Percentiles rank a stretch among this genome's conserved stretches.
Evolutionary conservation across 2,113 vertebrate genomes (phyloP).

Genomic region (Meriones unguiculatus): DNA sequence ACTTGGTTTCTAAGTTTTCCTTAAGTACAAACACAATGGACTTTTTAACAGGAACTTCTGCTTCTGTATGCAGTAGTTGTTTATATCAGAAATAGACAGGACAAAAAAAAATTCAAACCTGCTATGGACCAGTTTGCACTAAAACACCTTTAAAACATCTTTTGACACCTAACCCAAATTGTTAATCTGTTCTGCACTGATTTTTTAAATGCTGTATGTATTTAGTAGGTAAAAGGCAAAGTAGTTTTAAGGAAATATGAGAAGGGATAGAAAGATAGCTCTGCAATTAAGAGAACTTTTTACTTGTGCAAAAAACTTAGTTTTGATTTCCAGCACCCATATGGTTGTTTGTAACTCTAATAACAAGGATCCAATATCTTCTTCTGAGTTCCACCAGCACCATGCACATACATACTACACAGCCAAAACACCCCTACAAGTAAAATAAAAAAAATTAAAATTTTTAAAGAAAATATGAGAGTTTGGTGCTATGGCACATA

Average conservation of each 20-base stretch:
- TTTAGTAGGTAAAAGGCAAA: neutral
- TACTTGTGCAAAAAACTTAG: neutral
- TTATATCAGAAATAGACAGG: constrained; percentile 46
- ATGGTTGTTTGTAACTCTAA: neutral
- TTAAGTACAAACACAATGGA: constrained; percentile 40
- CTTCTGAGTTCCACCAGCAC: neutral
- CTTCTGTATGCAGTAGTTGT: constrained; percentile 30
- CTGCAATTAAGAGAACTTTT: neutral
- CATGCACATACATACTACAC: neutral
- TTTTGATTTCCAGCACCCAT: neutral
- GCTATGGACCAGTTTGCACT: neutral
- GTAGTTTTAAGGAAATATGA: constrained; percentile 13
- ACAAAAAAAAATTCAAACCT: constrained; percentile 3
- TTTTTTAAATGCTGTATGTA: constrained; percentile 36
- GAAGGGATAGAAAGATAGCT: neutral
- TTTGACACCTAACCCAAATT: constrained; percentile 30
- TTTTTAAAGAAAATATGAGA: neutral
- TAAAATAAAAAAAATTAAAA: neutral
- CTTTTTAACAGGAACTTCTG: constrained; percentile 39
- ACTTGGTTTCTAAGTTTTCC: constrained; percentile 55
- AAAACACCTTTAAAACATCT: constrained; percentile 17
- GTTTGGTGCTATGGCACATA: no score
- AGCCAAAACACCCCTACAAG: neutral
- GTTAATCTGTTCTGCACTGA: neutral
- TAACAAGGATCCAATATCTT: neutral